phyloP scores from a whole-genome alignment of 2,113 vertebrate genomes.

The Perccottus glenii region DNA sequence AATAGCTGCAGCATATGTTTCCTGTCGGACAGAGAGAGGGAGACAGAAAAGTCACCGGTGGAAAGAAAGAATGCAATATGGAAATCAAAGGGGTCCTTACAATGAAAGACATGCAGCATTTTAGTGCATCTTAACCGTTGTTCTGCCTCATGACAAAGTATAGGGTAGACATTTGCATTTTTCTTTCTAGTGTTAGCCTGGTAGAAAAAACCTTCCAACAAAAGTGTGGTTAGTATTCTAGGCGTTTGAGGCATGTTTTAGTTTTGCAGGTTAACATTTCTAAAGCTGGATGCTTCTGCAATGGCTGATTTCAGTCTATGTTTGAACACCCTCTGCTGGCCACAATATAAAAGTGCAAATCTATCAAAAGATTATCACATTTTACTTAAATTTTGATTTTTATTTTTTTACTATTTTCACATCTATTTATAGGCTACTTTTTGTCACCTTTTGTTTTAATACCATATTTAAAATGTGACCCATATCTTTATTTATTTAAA shows the following conservation, averaged over 20 bases:
- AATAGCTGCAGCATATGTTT: conserved; percentile 75
- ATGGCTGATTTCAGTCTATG: background rate
- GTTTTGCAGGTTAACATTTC: background rate
- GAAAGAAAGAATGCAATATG: conserved; percentile 24
- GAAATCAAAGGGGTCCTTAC: background rate
- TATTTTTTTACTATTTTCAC: no score
- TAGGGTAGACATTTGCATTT: background rate
- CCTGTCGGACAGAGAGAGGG: conserved; percentile 55
- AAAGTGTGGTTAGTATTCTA: background rate
- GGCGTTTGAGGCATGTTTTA: background rate
- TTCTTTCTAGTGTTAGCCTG: background rate
- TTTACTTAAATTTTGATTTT: no score
- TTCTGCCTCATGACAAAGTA: background rate
- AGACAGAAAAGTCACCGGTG: conserved; percentile 26
- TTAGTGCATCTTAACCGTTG: background rate
- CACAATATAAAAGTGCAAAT: conserved; percentile 10
- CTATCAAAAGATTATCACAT: no score
- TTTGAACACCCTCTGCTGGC: conserved; percentile 56
- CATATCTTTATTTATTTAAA: no score
- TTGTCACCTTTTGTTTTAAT: no score
- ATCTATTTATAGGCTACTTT: no score
- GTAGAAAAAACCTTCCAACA: background rate
- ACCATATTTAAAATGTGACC: no score
- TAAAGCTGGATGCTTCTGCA: conserved; percentile 11
- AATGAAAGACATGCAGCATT: conserved; percentile 15